phyloP scores from a whole-genome alignment of 2,888 invertebrate genomes.

The Molanna angustata region DNA sequence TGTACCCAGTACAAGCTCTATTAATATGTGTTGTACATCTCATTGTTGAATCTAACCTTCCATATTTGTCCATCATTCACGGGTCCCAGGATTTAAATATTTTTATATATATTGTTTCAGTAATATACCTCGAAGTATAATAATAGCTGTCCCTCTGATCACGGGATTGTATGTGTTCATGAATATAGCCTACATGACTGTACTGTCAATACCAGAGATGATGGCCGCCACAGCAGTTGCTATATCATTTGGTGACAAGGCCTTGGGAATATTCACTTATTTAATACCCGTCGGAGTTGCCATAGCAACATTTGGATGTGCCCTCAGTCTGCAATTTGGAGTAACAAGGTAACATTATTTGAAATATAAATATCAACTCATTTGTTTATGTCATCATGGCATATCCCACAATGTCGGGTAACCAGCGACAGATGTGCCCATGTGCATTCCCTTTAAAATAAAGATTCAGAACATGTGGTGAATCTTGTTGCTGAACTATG shows the following conservation, averaged over 20 bases:
- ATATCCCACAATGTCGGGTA: too few species aligned
- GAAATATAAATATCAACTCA: too few species aligned
- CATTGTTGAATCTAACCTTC: too few species aligned
- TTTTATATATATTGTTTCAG: constrained; percentile 44
- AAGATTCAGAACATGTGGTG: too few species aligned
- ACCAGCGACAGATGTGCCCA: too few species aligned
- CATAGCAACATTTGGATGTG: constrained; percentile 75
- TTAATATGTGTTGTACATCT: not conserved
- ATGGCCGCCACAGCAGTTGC: constrained; percentile 74
- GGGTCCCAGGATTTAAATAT: constrained; percentile 1
- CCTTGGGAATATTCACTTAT: constrained; percentile 64
- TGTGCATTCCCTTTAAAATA: too few species aligned
- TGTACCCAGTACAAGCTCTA: too few species aligned
- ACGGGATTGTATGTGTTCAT: constrained; percentile 77
- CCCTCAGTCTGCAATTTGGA: constrained; percentile 73
- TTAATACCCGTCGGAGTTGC: constrained; percentile 75
- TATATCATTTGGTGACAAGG: constrained; percentile 66
- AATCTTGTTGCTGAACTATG: too few species aligned
- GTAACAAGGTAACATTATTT: constrained; percentile 60
- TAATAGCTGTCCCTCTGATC: constrained; percentile 78
- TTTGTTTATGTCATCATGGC: too few species aligned
- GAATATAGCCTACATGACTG: constrained; percentile 86
- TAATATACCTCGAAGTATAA: constrained; percentile 76
- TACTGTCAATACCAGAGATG: constrained; percentile 70
- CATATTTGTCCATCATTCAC: too few species aligned